Evolutionary conservation across 2,113 vertebrate species (phyloP).

Genomic region (Caloenas nicobarica): DNA sequence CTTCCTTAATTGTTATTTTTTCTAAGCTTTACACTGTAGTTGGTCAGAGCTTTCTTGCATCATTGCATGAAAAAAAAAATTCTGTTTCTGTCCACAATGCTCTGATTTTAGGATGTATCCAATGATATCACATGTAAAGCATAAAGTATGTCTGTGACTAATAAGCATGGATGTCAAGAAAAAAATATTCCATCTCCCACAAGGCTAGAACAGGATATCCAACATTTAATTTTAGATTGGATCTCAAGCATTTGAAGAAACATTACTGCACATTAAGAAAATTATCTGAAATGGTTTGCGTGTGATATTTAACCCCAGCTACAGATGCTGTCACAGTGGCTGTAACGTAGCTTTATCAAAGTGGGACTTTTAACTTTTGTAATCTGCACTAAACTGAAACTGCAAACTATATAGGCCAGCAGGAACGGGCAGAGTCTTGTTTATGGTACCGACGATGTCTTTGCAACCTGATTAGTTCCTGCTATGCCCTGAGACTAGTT

Average conservation of each 20-base stretch:
- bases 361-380: neutral
- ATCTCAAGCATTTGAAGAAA: slow-evolving; percentile 37
- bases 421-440: neutral
- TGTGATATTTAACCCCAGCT: neutral
- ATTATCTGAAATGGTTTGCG: neutral
- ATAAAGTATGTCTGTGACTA: neutral
- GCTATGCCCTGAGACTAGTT: neutral
- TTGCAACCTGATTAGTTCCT: neutral
- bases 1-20: neutral
- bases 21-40: neutral
- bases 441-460: neutral
- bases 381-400: neutral
- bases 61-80: neutral
- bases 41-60: neutral
- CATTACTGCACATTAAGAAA: neutral
- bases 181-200: neutral
- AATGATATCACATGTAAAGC: neutral
- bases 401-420: neutral
- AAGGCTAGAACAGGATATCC: neutral
- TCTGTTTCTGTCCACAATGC: neutral
- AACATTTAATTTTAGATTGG: slow-evolving; percentile 53
- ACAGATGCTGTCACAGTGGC: neutral
- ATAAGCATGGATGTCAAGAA: slow-evolving; percentile 43
- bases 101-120: neutral
- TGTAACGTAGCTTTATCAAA: neutral